Percentiles rank a stretch among this genome's conserved stretches.
Conservation (phyloP, 2,113 vertebrate species). For the Nesogale talazaci region DNA sequence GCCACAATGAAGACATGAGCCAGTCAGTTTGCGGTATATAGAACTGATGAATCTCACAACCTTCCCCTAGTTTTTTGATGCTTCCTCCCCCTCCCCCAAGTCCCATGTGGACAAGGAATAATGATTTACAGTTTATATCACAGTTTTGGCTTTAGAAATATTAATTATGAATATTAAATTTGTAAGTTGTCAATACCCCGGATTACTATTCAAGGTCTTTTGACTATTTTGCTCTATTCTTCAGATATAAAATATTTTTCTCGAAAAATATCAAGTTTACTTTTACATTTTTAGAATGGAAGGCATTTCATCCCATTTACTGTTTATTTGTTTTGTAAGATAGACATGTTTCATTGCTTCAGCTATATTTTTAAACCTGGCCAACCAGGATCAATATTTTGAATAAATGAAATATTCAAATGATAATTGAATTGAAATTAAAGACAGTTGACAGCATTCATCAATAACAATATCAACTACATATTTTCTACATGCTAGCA, state of each 20-base stretch:
- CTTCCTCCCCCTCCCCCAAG: too few species aligned
- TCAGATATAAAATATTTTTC: neutral
- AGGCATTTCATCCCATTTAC: neutral
- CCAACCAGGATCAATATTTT: too few species aligned
- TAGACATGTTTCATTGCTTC: neutral
- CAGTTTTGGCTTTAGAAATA: neutral
- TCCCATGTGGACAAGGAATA: neutral
- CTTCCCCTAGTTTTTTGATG: too few species aligned
- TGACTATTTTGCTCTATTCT: neutral
- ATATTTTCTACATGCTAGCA: neutral
- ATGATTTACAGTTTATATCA: neutral
- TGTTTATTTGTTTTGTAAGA: neutral
- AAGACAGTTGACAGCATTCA: neutral
- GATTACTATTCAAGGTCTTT: neutral
- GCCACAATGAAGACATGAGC: too few species aligned
- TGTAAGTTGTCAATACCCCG: neutral
- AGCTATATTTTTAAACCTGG: conserved; percentile 21
- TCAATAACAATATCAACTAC: neutral
- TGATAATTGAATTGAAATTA: neutral
- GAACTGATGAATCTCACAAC: too few species aligned
- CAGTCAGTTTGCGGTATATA: too few species aligned
- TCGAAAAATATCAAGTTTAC: neutral
- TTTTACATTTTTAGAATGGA: neutral
- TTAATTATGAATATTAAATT: neutral
- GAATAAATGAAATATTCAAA: neutral